phyloP scores from a whole-genome alignment of 2,888 invertebrate species.

The Drosophila kambysellisi region DNA sequence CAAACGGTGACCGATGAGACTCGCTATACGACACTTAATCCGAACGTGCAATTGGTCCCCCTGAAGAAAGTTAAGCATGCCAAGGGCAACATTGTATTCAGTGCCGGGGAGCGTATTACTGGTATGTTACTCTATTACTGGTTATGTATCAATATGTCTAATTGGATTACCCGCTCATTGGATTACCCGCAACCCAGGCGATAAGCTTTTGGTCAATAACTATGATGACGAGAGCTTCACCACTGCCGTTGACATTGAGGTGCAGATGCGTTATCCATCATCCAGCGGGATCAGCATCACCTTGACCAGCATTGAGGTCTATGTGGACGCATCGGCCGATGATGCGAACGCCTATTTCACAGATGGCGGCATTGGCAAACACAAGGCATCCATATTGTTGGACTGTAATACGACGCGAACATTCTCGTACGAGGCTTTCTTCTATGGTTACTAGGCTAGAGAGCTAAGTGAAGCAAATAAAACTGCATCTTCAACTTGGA shows the following conservation, averaged over 20 bases:
- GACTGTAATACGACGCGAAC: slow-evolving; percentile 72
- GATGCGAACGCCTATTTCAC: slow-evolving; percentile 71
- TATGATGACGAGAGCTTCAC: slow-evolving; percentile 73
- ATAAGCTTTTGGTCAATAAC: slow-evolving; percentile 72
- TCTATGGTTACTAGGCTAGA: slow-evolving; percentile 82
- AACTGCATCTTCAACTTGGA: slow-evolving; percentile 65
- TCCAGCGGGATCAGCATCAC: slow-evolving; percentile 46
- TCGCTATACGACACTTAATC: slow-evolving; percentile 67
- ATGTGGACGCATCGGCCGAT: slow-evolving; percentile 73
- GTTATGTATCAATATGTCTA: not conserved
- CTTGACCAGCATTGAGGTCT: slow-evolving; percentile 78
- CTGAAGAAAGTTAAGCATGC: slow-evolving; percentile 77
- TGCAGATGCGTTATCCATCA: slow-evolving; percentile 74
- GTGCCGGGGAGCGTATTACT: slow-evolving; percentile 72
- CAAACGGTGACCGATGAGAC: slow-evolving; percentile 66
- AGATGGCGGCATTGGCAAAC: slow-evolving; percentile 75
- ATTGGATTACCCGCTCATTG: slow-evolving; percentile 5
- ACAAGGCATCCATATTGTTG: slow-evolving; percentile 71
- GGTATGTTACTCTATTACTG: slow-evolving; percentile 51
- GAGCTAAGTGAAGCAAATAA: slow-evolving; percentile 53
- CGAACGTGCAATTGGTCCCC: slow-evolving; percentile 43
- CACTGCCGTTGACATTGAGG: slow-evolving; percentile 73
- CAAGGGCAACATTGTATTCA: slow-evolving; percentile 82
- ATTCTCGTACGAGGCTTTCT: slow-evolving; percentile 79
- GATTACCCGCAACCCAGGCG: slow-evolving; percentile 64